Percentiles rank a stretch among this genome's conserved stretches.
These are phyloP conservation scores for Auanema sp. DNA, from an alignment of 2,888 invertebrate species.

Conservation along the genomic window DNA sequence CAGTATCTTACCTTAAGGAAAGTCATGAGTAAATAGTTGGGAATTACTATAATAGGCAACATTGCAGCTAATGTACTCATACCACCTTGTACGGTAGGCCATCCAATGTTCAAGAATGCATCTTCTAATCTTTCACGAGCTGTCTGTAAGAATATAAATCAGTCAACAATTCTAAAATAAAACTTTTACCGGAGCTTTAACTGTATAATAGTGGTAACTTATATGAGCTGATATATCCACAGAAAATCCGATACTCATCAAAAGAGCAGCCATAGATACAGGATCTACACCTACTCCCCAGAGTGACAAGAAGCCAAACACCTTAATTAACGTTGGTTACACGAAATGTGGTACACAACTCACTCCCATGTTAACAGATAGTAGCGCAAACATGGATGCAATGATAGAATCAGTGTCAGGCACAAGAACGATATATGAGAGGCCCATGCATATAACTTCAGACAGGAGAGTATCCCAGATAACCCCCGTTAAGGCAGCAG, in stretches of 20 bases:
- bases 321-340: background rate
- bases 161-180: background rate
- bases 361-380: conserved; percentile 50
- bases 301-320: conserved; percentile 48
- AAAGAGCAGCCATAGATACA: conserved; percentile 43
- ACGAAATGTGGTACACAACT: background rate
- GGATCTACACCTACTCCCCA: conserved; percentile 53
- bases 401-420: conserved; percentile 46
- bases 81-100: conserved; percentile 51
- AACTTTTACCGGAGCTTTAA: conserved; percentile 31
- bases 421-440: conserved; percentile 44
- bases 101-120: conserved; percentile 44
- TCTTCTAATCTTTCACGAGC: conserved; percentile 36
- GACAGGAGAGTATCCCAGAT: conserved; percentile 50
- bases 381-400: conserved; percentile 42
- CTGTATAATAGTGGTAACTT: conserved; percentile 52
- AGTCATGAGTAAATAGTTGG: conserved; percentile 43
- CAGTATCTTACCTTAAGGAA: conserved; percentile 40
- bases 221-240: conserved; percentile 56
- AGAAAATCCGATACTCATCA: conserved; percentile 54
- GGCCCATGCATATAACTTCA: conserved; percentile 49
- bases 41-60: conserved; percentile 38
- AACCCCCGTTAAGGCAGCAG: conserved; percentile 35
- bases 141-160: conserved; percentile 26
- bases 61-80: conserved; percentile 45